Percentiles rank a stretch among this genome's conserved stretches.
phyloP scores from a whole-genome alignment of 2,797 vertebrate genomes.

The Clamator glandarius region DNA sequence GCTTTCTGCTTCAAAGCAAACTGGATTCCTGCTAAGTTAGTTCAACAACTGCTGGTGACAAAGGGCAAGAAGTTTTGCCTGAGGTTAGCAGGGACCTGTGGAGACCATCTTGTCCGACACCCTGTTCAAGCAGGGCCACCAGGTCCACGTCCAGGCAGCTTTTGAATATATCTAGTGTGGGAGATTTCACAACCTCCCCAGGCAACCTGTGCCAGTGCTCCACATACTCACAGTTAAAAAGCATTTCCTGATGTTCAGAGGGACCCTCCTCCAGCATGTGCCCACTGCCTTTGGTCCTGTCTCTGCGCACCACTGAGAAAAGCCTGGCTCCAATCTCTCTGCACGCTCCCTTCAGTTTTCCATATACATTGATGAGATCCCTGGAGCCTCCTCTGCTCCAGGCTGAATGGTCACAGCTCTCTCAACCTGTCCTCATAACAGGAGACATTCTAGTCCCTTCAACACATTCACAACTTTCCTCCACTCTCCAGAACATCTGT shows the following conservation, averaged over 20 bases:
- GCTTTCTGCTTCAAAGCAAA: slow-evolving; percentile 33
- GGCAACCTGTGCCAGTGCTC: too few species aligned
- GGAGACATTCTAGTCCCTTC: too few species aligned
- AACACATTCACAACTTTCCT: accelerated
- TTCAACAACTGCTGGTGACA: slow-evolving; percentile 37
- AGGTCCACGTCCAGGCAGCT: not conserved
- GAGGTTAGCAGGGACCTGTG: not conserved
- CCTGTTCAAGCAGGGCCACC: not conserved
- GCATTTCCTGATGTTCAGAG: too few species aligned
- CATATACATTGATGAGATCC: accelerated
- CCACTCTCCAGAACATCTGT: not conserved
- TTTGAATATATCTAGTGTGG: not conserved
- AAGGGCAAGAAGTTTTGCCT: slow-evolving; percentile 8
- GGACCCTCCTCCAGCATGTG: too few species aligned
- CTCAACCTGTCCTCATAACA: too few species aligned
- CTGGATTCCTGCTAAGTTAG: slow-evolving; percentile 27
- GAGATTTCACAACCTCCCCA: not conserved
- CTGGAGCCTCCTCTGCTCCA: not conserved
- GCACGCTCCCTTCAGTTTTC: not conserved
- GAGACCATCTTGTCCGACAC: not conserved
- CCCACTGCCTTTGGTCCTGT: too few species aligned
- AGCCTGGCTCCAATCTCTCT: not conserved
- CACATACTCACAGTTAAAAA: too few species aligned
- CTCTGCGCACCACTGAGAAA: not conserved
- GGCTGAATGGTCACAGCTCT: not conserved